These are phyloP conservation scores for Hephaestus fuliginosus DNA, from an alignment of 2,797 vertebrate species.

Conservation along the genomic window DNA sequence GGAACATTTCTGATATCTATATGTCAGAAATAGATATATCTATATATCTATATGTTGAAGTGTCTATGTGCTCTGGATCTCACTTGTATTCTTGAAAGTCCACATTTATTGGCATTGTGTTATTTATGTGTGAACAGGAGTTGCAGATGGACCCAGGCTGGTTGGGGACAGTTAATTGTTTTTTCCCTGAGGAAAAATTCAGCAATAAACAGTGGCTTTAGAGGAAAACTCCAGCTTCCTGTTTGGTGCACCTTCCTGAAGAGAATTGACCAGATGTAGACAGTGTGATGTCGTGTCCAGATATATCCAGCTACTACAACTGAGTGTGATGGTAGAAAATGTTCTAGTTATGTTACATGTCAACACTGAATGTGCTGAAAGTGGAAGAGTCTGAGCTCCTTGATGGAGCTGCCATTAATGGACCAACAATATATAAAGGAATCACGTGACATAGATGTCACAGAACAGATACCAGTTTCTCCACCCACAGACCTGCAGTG, in stretches of 20 bases:
- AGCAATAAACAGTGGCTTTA: constrained; percentile 34
- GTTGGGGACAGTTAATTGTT: constrained; percentile 21
- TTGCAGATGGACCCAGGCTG: constrained; percentile 4
- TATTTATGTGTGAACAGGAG: constrained; percentile 25
- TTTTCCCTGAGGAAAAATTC: constrained; percentile 38
- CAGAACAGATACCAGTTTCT: neutral
- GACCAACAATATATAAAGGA: neutral
- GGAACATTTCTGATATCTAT: neutral
- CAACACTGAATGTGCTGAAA: neutral
- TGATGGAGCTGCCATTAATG: neutral
- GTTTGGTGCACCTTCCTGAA: constrained; percentile 54
- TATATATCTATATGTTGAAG: neutral
- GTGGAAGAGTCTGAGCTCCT: neutral
- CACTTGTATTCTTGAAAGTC: neutral
- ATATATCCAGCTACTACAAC: constrained; percentile 9
- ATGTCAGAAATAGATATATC: too few species aligned
- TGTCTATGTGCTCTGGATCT: neutral
- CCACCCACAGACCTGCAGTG: neutral
- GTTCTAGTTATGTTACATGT: neutral
- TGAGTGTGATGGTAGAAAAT: neutral
- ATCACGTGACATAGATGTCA: neutral
- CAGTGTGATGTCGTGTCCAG: neutral
- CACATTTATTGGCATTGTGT: constrained; percentile 8
- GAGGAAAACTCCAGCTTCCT: constrained; percentile 59
- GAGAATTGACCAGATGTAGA: constrained; percentile 23